Conservation (phyloP, 2,113 vertebrate species). For the Merops nubicus region DNA sequence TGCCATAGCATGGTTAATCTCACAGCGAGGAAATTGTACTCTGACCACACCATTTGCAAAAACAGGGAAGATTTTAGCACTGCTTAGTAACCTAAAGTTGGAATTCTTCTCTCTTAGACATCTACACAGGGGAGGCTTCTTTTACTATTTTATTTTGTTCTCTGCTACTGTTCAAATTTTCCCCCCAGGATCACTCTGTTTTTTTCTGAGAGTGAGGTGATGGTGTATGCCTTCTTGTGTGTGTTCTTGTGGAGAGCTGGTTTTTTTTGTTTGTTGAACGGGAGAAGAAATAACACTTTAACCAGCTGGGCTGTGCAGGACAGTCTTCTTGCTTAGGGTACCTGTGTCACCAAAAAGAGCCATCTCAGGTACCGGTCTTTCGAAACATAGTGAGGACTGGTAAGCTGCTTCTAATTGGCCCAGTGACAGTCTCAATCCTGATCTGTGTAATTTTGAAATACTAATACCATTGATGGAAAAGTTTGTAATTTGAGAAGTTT, state of each 20-base stretch:
- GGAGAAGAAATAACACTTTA: neutral
- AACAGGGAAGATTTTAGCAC: neutral
- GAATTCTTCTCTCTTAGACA: neutral
- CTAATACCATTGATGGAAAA: neutral
- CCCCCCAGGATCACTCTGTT: neutral
- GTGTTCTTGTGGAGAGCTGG: neutral
- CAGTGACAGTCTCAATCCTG: neutral
- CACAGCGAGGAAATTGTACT: neutral
- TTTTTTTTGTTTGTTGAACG: neutral
- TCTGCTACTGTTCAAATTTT: neutral
- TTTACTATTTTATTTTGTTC: neutral
- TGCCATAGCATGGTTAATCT: neutral
- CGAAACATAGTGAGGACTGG: rapidly evolving
- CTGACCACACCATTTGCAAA: neutral
- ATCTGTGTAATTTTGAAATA: neutral
- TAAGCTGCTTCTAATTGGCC: neutral
- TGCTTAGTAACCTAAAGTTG: neutral
- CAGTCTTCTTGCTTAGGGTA: neutral
- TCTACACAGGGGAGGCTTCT: neutral
- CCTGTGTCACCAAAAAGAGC: neutral
- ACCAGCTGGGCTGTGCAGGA: neutral
- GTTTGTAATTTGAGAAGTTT: neutral
- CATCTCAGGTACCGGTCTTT: neutral
- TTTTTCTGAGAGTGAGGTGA: neutral
- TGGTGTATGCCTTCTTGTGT: neutral